Conservation (phyloP, 2,888 invertebrate genomes). For the Patella depressa region DNA sequence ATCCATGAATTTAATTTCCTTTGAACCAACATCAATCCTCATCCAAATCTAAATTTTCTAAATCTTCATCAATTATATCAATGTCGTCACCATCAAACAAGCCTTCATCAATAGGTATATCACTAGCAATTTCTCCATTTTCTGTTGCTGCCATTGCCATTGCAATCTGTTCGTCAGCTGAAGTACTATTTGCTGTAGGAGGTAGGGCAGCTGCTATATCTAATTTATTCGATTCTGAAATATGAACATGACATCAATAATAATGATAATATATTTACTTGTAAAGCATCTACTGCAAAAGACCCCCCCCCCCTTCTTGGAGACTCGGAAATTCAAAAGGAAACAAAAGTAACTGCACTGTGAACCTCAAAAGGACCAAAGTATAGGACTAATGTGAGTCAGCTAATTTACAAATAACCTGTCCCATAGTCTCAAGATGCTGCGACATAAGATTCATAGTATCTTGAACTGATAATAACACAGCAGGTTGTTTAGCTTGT, state of each 20-base stretch:
- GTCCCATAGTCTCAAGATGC: background rate
- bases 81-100: conserved; percentile 70
- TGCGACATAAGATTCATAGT: background rate
- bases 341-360: no score
- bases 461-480: background rate
- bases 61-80: conserved; percentile 68
- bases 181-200: conserved; percentile 30
- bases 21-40: conserved; percentile 40
- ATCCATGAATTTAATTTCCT: background rate
- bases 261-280: no score
- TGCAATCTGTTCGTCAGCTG: conserved; percentile 57
- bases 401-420: background rate
- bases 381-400: no score
- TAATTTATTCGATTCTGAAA: conserved; percentile 55
- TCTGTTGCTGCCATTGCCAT: conserved; percentile 56
- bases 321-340: no score
- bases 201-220: conserved; percentile 62
- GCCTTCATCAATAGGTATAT: conserved; percentile 69
- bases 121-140: conserved; percentile 56
- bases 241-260: no score
- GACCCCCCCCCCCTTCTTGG: no score
- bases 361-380: no score
- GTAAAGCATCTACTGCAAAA: no score
- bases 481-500: background rate
- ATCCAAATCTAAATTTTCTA: conserved; percentile 65